Evolutionary conservation across 2,888 invertebrate species (phyloP).

Genomic region (Linyphia triangularis): DNA sequence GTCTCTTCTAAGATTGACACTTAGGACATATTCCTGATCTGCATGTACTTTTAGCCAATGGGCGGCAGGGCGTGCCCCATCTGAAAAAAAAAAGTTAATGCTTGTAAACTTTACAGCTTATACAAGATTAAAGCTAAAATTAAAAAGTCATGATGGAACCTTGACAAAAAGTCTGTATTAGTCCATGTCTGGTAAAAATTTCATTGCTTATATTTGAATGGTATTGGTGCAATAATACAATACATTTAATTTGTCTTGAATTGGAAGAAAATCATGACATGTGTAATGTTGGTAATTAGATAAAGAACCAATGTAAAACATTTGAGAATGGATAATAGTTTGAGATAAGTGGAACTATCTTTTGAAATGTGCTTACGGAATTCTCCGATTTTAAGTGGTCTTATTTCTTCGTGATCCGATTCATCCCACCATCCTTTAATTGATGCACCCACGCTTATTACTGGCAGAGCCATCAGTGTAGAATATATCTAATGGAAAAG

Average conservation of each 20-base stretch:
- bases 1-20: conserved; percentile 80
- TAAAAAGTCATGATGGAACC: too few species aligned
- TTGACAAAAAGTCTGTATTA: too few species aligned
- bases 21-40: conserved; percentile 87
- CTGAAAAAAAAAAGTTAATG: conserved; percentile 14
- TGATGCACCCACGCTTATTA: conserved; percentile 83
- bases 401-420: conserved; percentile 69
- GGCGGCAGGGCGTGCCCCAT: conserved; percentile 39
- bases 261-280: too few species aligned
- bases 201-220: too few species aligned
- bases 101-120: not conserved
- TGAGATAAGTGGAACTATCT: too few species aligned
- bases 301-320: too few species aligned
- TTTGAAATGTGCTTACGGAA: conserved; percentile 40
- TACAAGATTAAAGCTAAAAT: not conserved
- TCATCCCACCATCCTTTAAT: conserved; percentile 83
- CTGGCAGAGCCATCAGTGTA: conserved; percentile 84
- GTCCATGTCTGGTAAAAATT: too few species aligned
- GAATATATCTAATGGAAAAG: conserved; percentile 67
- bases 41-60: conserved; percentile 85
- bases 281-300: not conserved
- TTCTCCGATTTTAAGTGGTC: conserved; percentile 43
- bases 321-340: too few species aligned
- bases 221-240: too few species aligned
- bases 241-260: too few species aligned